Conservation (phyloP, 2,113 vertebrate genomes). For the Piliocolobus tephrosceles region DNA sequence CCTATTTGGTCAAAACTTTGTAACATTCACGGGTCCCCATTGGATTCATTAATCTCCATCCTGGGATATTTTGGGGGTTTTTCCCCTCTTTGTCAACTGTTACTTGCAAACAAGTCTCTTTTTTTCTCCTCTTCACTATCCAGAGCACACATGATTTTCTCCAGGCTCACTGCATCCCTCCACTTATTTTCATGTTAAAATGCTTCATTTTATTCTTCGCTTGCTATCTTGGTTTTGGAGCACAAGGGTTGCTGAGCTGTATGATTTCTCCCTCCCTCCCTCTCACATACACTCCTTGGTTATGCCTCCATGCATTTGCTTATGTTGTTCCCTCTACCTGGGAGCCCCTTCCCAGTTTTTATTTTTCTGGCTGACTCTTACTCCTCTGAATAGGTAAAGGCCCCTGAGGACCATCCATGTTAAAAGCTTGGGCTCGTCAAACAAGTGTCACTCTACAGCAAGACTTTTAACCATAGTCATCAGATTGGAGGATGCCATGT, state of each 20-base stretch:
- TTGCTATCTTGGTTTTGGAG: not conserved
- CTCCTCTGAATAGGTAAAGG: not conserved
- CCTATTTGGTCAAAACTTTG: not conserved
- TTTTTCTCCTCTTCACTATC: not conserved
- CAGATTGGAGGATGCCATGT: not conserved
- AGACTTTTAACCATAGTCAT: not conserved
- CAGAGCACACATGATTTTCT: not conserved
- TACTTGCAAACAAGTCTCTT: not conserved
- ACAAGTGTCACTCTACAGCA: not conserved
- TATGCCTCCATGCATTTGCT: not conserved
- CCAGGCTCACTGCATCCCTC: not conserved
- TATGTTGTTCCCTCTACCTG: not conserved
- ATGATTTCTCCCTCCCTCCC: not conserved
- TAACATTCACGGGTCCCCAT: not conserved
- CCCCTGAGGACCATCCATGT: not conserved
- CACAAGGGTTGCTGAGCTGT: not conserved
- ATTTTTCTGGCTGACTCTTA: not conserved
- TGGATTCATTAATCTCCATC: not conserved
- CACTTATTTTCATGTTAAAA: slow-evolving; percentile 1
- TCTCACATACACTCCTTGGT: not conserved
- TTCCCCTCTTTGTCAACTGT: not conserved
- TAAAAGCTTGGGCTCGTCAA: not conserved
- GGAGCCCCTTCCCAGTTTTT: not conserved
- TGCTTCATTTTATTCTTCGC: not conserved
- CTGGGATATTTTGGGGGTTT: not conserved